Conservation (phyloP, 2,797 vertebrate genomes). For the Cygnus olor region DNA sequence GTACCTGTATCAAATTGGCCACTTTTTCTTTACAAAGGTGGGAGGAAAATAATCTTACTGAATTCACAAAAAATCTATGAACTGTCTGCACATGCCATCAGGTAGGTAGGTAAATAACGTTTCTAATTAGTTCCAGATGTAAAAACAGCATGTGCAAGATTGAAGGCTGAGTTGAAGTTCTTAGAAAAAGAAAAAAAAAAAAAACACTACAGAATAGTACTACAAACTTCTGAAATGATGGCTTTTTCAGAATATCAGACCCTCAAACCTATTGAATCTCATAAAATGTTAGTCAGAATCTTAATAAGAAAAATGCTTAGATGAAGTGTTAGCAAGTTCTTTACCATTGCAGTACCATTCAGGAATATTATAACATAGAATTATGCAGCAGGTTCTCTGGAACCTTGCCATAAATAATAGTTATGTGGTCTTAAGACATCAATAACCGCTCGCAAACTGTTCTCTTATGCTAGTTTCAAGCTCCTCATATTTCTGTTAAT, state of each 20-base stretch:
- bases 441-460: neutral
- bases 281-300: neutral
- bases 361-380: neutral
- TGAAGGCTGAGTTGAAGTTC: neutral
- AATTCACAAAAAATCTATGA: neutral
- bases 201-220: neutral
- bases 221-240: neutral
- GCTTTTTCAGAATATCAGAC: neutral
- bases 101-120: neutral
- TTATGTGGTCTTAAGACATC: neutral
- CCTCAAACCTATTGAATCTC: neutral
- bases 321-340: neutral
- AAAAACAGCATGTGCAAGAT: neutral
- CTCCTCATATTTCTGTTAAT: neutral
- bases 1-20: neutral
- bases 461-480: neutral
- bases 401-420: neutral
- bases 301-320: neutral
- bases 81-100: neutral
- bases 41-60: neutral
- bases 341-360: rapidly evolving
- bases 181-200: neutral
- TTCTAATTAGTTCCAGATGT: neutral
- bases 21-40: neutral
- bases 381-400: neutral